phyloP scores from a whole-genome alignment of 2,888 invertebrate genomes.

The Chouioia cunea region DNA sequence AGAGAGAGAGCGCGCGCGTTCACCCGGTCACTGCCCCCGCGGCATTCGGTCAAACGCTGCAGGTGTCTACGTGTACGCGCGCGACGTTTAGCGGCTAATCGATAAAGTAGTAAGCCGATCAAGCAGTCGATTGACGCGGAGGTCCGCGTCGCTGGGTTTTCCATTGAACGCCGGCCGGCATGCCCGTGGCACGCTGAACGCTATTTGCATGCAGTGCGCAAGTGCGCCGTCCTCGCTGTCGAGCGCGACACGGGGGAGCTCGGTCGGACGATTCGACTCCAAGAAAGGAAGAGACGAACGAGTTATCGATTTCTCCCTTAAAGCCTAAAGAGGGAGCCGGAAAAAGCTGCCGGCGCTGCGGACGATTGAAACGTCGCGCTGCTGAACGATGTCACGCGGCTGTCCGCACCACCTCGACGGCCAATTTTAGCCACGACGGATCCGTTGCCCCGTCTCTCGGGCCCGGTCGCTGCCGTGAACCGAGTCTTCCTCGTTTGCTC shows the following conservation, averaged over 20 bases:
- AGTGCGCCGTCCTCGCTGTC: neutral
- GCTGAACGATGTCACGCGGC: slow-evolving; percentile 45
- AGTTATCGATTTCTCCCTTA: slow-evolving; percentile 63
- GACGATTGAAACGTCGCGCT: slow-evolving; percentile 55
- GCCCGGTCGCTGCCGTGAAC: too few relatives aligned
- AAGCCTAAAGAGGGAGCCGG: slow-evolving; percentile 46
- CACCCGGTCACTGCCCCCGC: slow-evolving; percentile 32
- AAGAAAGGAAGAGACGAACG: slow-evolving; percentile 56
- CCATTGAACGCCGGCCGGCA: too few relatives aligned
- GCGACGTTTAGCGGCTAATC: slow-evolving; percentile 12
- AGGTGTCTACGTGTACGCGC: neutral
- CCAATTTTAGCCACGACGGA: too few relatives aligned
- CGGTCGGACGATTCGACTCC: neutral
- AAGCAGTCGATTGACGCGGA: neutral
- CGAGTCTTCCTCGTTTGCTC: too few relatives aligned
- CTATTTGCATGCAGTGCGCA: too few relatives aligned
- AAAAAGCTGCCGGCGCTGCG: neutral
- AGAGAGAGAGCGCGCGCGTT: slow-evolving; percentile 13
- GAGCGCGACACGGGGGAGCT: too few relatives aligned
- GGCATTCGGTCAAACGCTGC: slow-evolving; percentile 20
- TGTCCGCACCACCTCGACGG: too few relatives aligned
- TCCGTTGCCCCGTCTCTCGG: too few relatives aligned
- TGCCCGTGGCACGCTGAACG: too few relatives aligned
- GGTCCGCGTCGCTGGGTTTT: too few relatives aligned
- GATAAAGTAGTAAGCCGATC: slow-evolving; percentile 1